Percentiles rank a stretch among this genome's conserved stretches.
These are phyloP conservation scores for Mnemiopsis leidyi DNA, from an alignment of 37 sponge, comb jelly and placozoan species.

Conservation along the genomic window DNA sequence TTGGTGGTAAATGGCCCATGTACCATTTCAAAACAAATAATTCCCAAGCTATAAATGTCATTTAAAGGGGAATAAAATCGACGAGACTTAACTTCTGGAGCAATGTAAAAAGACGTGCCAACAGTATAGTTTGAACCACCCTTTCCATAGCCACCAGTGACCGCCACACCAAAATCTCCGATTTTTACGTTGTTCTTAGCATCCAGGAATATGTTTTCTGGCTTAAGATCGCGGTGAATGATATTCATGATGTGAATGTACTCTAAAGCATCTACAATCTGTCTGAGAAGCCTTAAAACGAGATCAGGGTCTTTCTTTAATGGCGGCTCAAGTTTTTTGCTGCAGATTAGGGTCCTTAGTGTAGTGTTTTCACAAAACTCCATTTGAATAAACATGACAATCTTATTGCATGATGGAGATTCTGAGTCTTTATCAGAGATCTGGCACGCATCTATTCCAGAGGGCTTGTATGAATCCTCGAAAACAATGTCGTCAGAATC, in stretches of 20 bases:
- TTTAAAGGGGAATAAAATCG: conserved; percentile 73
- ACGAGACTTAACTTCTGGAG: conserved; percentile 14
- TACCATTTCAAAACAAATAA: conserved; percentile 97
- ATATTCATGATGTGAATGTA: conserved; percentile 90
- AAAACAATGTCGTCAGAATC: neutral
- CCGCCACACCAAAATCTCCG: conserved; percentile 98
- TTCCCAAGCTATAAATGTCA: conserved; percentile 95
- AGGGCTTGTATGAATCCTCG: neutral
- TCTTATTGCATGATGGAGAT: neutral
- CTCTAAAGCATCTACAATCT: conserved; percentile 89
- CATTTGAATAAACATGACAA: conserved; percentile 77
- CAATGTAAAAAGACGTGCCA: conserved; percentile 46
- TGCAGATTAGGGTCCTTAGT: conserved; percentile 79
- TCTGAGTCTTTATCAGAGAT: neutral
- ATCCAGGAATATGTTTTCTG: conserved; percentile 94
- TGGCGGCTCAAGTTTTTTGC: conserved; percentile 30
- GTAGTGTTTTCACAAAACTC: conserved; percentile 96
- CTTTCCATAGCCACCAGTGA: neutral
- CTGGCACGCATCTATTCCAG: neutral
- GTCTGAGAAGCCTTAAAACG: conserved; percentile 80
- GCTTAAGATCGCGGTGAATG: conserved; percentile 95
- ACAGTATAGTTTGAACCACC: neutral
- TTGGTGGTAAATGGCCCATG: conserved; percentile 73
- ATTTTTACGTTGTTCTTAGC: conserved; percentile 87
- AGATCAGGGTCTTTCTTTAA: conserved; percentile 71